These are phyloP conservation scores for Ichneumon xanthorius DNA, from an alignment of 2,888 invertebrate species.

Conservation along the genomic window DNA sequence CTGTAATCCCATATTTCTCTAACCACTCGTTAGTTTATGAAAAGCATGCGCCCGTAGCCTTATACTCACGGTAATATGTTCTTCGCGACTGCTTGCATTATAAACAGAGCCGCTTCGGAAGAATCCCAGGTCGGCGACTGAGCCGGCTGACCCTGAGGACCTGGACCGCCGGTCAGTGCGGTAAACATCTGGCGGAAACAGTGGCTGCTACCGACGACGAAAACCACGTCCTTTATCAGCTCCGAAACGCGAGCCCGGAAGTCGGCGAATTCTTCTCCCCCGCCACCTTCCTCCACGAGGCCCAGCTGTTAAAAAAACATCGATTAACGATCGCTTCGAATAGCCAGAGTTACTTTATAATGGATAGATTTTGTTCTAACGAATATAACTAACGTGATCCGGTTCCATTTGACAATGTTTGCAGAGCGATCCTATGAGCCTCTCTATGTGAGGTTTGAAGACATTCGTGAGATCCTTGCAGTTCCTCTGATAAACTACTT, in stretches of 20 bases:
- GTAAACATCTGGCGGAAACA: constrained; percentile 97
- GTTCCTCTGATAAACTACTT: constrained; percentile 95
- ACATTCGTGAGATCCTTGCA: constrained; percentile 91
- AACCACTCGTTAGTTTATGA: not conserved
- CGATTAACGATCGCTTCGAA: not conserved
- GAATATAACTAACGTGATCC: constrained; percentile 89
- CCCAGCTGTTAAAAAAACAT: constrained; percentile 75
- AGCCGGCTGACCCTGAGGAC: constrained; percentile 80
- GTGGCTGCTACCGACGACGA: constrained; percentile 96
- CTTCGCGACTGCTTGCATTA: constrained; percentile 98
- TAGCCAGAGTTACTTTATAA: not conserved
- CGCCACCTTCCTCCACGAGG: constrained; percentile 84
- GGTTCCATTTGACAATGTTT: constrained; percentile 98
- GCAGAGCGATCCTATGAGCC: constrained; percentile 95
- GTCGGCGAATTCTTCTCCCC: constrained; percentile 90
- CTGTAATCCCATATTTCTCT: constrained; percentile 85
- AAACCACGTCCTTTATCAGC: constrained; percentile 97
- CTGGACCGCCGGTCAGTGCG: constrained; percentile 86
- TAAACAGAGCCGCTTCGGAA: constrained; percentile 96
- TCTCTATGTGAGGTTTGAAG: constrained; percentile 96
- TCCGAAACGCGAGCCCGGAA: constrained; percentile 96
- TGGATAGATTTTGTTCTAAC: constrained; percentile 1
- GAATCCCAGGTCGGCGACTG: constrained; percentile 95
- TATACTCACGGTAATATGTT: constrained; percentile 95
- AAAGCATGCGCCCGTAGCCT: not conserved